phyloP scores from a whole-genome alignment of 2,888 invertebrate species.

The Cepaea hortensis region DNA sequence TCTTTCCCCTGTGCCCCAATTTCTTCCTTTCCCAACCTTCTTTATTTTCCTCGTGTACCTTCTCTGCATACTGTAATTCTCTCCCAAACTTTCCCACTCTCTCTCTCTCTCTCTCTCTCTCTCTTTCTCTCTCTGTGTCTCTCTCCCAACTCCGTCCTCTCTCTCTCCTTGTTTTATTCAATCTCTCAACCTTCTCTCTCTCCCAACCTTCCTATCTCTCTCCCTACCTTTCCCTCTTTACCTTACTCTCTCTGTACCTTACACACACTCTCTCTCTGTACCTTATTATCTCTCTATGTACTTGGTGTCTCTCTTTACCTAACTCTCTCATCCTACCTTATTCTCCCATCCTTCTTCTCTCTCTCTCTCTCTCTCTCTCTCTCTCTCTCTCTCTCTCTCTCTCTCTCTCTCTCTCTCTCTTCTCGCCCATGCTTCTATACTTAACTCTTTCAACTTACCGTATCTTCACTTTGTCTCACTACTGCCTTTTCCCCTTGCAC shows the following conservation, averaged over 20 bases:
- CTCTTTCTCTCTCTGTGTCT: too few species aligned
- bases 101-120: too few species aligned
- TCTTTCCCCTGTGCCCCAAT: too few species aligned
- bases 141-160: too few species aligned
- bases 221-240: slow-evolving; percentile 30
- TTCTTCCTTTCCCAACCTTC: too few species aligned
- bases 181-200: background rate
- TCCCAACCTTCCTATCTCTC: slow-evolving; percentile 35
- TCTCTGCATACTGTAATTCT: too few species aligned
- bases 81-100: too few species aligned
- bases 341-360: slow-evolving; percentile 13
- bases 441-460: background rate
- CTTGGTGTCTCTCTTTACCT: background rate
- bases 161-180: background rate
- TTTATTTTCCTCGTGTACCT: too few species aligned
- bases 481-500: too few species aligned
- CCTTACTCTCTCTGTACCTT: slow-evolving; percentile 11
- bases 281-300: too few species aligned
- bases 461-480: too few species aligned
- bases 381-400: slow-evolving; percentile 21
- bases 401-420: background rate
- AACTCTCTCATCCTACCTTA: background rate
- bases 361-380: slow-evolving; percentile 36
- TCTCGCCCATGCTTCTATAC: background rate
- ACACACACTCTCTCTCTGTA: slow-evolving; percentile 2